Evolutionary conservation across 2,113 vertebrate species (phyloP).

Genomic region (Orcinus orca): DNA sequence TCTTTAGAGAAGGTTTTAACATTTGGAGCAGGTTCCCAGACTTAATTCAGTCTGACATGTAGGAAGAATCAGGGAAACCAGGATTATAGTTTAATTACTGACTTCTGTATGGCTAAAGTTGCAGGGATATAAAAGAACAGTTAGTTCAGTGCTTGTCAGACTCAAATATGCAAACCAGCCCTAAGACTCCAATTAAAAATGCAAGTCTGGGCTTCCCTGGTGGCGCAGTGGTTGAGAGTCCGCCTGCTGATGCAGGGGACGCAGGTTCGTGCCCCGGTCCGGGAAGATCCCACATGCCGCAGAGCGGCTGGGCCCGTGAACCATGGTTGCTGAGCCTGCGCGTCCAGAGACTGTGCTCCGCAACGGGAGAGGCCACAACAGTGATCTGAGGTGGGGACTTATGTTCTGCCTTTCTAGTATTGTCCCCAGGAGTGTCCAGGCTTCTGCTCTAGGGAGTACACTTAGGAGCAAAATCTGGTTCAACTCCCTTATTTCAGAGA

Average conservation of each 20-base stretch:
- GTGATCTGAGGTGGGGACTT: not conserved
- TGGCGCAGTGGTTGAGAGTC: too few relatives aligned
- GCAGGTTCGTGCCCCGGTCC: too few relatives aligned
- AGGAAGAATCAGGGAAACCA: not conserved
- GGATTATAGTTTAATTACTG: not conserved
- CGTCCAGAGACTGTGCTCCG: too few relatives aligned
- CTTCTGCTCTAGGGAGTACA: not conserved
- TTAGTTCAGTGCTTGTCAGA: not conserved
- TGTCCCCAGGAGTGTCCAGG: not conserved
- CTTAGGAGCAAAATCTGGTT: not conserved
- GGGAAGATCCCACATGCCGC: too few relatives aligned
- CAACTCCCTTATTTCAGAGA: not conserved
- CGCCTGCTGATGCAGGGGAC: too few relatives aligned
- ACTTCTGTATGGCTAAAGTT: not conserved
- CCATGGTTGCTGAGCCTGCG: too few relatives aligned
- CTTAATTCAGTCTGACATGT: not conserved
- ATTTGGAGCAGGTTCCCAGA: not conserved
- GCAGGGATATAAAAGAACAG: not conserved
- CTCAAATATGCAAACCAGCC: not conserved
- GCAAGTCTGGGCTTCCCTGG: not conserved
- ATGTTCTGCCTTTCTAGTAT: not conserved
- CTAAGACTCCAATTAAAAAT: not conserved
- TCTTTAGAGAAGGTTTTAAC: not conserved
- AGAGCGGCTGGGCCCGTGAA: too few relatives aligned
- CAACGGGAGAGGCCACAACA: too few relatives aligned